Conservation (phyloP, 2,113 vertebrate species). For the Lepus timidus region DNA sequence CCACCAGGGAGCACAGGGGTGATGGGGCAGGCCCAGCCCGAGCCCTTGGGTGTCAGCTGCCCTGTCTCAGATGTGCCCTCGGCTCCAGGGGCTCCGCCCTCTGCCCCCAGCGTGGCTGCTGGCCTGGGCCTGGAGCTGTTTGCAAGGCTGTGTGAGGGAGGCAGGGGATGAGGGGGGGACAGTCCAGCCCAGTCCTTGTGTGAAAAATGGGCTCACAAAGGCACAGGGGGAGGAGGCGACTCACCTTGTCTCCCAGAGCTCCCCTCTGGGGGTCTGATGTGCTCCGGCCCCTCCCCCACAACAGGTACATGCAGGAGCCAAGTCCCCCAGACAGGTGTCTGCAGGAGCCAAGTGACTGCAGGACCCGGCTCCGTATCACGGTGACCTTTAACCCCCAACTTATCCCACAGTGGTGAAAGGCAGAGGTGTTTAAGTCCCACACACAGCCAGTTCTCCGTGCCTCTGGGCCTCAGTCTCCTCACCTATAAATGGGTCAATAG, state of each 20-base stretch:
- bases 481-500: neutral
- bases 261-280: neutral
- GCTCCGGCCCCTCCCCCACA: neutral
- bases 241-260: neutral
- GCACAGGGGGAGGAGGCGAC: fast-evolving
- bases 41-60: neutral
- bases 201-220: constrained; percentile 35
- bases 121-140: neutral
- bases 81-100: neutral
- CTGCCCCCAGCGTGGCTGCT: fast-evolving
- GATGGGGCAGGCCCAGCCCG: neutral
- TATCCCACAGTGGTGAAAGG: neutral
- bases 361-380: fast-evolving
- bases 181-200: neutral
- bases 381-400: neutral
- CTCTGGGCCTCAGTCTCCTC: constrained; percentile 7
- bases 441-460: neutral
- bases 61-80: neutral
- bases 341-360: neutral
- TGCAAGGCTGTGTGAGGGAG: neutral
- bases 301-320: too few relatives aligned
- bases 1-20: neutral
- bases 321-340: neutral
- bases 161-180: neutral
- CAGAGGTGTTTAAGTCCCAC: neutral